Conservation (phyloP, 2,888 invertebrate genomes). For the Ommatoiulus sabulosus region DNA sequence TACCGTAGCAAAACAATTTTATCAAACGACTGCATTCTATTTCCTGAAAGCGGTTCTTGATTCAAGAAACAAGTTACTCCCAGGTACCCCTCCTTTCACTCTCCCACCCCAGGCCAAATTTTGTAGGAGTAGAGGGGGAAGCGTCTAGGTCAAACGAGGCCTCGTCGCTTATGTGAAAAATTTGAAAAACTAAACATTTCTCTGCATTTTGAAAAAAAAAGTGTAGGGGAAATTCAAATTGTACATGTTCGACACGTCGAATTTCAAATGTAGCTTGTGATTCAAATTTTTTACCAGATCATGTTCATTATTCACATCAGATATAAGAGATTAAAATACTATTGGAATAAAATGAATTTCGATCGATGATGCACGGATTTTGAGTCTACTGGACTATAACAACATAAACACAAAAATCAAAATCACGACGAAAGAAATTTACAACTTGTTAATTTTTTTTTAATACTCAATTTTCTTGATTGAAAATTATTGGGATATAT, state of each 20-base stretch:
- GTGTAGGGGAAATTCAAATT: neutral
- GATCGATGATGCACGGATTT: too few relatives aligned
- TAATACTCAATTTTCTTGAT: too few relatives aligned
- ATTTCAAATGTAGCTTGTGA: too few relatives aligned
- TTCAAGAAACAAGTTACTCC: neutral
- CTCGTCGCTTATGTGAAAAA: neutral
- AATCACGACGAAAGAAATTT: too few relatives aligned
- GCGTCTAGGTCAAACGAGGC: slow-evolving; percentile 14
- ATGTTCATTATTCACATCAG: too few relatives aligned
- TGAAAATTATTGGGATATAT: too few relatives aligned
- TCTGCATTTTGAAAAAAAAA: neutral
- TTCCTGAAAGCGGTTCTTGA: slow-evolving; percentile 7
- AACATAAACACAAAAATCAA: too few relatives aligned
- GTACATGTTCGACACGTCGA: neutral
- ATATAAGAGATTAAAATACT: too few relatives aligned
- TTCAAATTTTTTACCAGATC: too few relatives aligned
- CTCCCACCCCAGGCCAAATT: neutral
- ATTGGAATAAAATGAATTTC: too few relatives aligned
- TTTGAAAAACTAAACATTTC: neutral
- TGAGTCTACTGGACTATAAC: too few relatives aligned
- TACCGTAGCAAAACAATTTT: neutral
- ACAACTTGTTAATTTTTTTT: too few relatives aligned
- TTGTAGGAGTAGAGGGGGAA: slow-evolving; percentile 26
- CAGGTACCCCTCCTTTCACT: neutral
- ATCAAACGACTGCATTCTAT: neutral